Evolutionary conservation across 1,140 invertebrate species (phyloP).

Genomic region (Aphaenogaster rudis): DNA sequence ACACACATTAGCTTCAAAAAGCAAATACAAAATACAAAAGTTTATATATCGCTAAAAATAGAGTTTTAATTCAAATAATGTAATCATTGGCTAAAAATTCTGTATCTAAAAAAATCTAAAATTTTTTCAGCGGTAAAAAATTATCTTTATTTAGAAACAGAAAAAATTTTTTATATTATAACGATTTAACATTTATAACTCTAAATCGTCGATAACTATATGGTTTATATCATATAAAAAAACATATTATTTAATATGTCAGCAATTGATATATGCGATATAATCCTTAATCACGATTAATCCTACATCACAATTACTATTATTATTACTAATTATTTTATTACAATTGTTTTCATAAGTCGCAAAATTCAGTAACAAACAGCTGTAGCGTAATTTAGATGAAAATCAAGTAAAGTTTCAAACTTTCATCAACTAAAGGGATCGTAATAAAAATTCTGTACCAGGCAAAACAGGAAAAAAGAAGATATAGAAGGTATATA

Average conservation of each 20-base stretch:
- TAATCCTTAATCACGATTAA: not conserved
- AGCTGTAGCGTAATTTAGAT: constrained; percentile 39
- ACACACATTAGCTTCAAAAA: not conserved
- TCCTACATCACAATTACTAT: not conserved
- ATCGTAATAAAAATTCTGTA: constrained; percentile 65
- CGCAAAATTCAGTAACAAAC: constrained; percentile 12
- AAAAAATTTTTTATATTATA: not conserved
- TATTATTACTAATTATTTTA: not conserved
- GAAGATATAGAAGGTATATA: not conserved
- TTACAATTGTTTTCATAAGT: constrained; percentile 17
- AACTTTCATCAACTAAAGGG: constrained; percentile 52
- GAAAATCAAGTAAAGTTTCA: constrained; percentile 30
- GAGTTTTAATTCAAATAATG: not conserved
- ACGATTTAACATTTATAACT: constrained; percentile 10
- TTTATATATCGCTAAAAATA: constrained; percentile 11
- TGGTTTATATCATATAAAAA: not conserved
- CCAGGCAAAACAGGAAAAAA: not conserved
- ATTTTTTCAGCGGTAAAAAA: not conserved
- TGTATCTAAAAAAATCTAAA: not conserved
- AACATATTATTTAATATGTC: not conserved
- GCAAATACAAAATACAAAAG: not conserved
- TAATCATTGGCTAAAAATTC: not conserved
- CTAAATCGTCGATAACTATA: not conserved
- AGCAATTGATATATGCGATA: not conserved
- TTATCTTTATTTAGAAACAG: not conserved